Conservation (phyloP, 1,140 invertebrate genomes). For the Asobara japonica region DNA sequence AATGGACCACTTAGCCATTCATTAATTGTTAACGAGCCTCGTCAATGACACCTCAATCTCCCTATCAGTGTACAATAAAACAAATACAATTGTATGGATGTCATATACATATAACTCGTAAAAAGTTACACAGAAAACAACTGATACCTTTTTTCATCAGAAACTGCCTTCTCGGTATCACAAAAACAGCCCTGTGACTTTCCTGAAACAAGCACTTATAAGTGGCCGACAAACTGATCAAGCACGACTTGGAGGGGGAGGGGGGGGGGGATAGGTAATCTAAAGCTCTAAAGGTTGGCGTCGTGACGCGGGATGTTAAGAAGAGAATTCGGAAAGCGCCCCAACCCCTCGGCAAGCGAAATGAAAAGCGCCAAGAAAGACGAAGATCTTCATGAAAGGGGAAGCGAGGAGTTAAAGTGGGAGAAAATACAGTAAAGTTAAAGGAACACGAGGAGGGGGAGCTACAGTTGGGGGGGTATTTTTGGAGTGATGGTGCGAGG, state of each 20-base stretch:
- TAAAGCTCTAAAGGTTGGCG: conserved; percentile 24
- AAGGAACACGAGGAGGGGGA: conserved; percentile 20
- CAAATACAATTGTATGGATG: no score
- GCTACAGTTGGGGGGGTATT: background rate
- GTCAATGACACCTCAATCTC: no score
- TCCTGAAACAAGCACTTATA: conserved; percentile 42
- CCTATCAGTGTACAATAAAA: no score
- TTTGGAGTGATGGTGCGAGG: background rate
- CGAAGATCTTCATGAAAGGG: conserved; percentile 16
- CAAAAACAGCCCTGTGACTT: no score
- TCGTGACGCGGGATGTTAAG: conserved; percentile 42
- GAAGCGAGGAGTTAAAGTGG: conserved; percentile 30
- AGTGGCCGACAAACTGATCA: background rate
- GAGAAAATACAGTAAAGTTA: conserved; percentile 33
- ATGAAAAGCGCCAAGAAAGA: conserved; percentile 10
- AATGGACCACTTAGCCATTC: no score
- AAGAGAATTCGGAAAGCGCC: conserved; percentile 8
- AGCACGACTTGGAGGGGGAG: no score
- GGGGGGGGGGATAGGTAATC: background rate
- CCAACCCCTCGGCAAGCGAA: background rate
- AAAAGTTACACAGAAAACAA: no score
- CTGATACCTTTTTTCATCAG: no score
- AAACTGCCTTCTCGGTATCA: no score
- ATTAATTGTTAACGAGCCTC: no score
- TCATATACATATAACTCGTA: no score